Base-by-base conservation (phyloP, 2,113 vertebrate species). In the Taxidea taxus region DNA sequence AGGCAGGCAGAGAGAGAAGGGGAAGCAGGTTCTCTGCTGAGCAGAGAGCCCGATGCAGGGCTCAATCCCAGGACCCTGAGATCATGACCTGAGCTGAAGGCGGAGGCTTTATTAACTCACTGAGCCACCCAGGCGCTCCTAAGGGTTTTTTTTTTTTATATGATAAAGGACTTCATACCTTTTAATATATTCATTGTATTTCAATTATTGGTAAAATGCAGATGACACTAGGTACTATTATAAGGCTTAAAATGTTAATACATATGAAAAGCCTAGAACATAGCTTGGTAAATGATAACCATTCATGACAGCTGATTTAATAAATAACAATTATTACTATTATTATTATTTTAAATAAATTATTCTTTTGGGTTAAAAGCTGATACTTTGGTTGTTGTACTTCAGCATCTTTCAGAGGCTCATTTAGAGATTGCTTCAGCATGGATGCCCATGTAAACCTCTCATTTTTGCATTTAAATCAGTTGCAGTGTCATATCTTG, bases 171-270 rank as follows among this genome's bases (percentile, higher is more conserved):
- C 27, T 80, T 80, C 7, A 20, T 12, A 8, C 21, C 81, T 81
- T 68, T 56, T 90, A 58, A 39, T 80, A 15, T 60, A 68, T 8
- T 85, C 9, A 47, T n/a, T 87, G n/a, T 25, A 31, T 87, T 82
- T 92, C 11, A 95, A 3, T 87, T 64, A 92, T 74, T 87, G 37
- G 16, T 87, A 92, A 72, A 82, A 37, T 74, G 92, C 88, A 88
- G 44, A 74, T 74, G 54, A 81, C 42, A 60, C 51, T 54, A 54
- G 51, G 51, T 18, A 54, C 51, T 54, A 18, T 54, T 54, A 60
- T 81, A 51, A 49, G 27, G 20, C 44, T 87, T 91, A 87, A 91
- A 62, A 91, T 91, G 6, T 54, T 82, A 72, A 75, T 92, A 31
- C 20, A 62, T 83, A 21, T n/a, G 83, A 66, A 82, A 82, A 66